Base-by-base conservation (phyloP, 2,888 invertebrate species). In the Elegia similella region DNA sequence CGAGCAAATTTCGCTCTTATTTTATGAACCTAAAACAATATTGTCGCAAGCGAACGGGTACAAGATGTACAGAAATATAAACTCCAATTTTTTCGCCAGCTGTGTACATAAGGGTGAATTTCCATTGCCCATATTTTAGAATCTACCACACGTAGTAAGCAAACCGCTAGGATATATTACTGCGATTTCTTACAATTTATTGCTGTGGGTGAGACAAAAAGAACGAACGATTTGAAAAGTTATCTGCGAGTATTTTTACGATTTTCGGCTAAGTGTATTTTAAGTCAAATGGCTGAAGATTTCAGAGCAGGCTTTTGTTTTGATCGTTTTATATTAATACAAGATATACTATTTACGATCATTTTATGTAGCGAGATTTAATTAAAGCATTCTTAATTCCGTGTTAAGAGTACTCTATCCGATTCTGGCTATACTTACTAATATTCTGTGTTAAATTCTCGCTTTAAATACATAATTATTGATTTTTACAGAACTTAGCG, bases 161-260 rank as follows among this genome's bases (percentile, higher is more conserved):
- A 64, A 67, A 62, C 65, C 63, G 48, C 61, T 59, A 56, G 61
- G 65, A 70, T 67, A 66, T 69, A 70, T 70, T 69, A 60, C 67
- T 58, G 62, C 68, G 66, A 68, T 70, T 69, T 60, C 62, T 64
- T 61, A 64, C 61, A 66, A 70, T 70, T 69, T 70, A 70, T 69
- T 63, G 64, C 65, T 52, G 62, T 61, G 65, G 60, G 62, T 58
- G 66, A 62, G 64, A 68, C 67, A 70, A 65, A 64, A 64, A 61
- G 61, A 66, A 65, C 64, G 64, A 66, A 59, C 62, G 62, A 62
- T 62, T 64, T 62, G 61, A 62, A 62, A 62, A 59, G 62, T 62
- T 64, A 64, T 66, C 65, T 66, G 54, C 43, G 61, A 60, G 58
- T 62, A 62, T 61, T 62, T 62, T 55, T 58, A 57, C 64, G 65